These are phyloP conservation scores for Sminthopsis crassicaudata DNA, from an alignment of 2,113 vertebrate genomes.

Conservation along the genomic window DNA sequence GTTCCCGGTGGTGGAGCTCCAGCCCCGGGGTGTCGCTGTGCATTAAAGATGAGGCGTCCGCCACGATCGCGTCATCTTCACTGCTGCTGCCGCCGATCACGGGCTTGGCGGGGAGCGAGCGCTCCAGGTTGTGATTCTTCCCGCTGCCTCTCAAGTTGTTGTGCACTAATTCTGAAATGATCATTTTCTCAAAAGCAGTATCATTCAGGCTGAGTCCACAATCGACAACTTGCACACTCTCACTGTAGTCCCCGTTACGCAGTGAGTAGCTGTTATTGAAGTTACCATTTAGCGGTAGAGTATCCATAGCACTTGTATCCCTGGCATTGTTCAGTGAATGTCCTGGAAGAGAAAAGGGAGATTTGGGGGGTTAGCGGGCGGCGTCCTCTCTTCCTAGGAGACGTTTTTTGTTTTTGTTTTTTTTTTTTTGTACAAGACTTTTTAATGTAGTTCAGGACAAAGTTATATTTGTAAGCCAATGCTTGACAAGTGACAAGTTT, in stretches of 20 bases:
- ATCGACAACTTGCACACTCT: constrained; percentile 96
- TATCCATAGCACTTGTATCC: constrained; percentile 99
- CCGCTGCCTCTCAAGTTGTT: constrained; percentile 96
- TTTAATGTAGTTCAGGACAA: constrained; percentile 99
- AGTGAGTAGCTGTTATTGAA: constrained; percentile 99
- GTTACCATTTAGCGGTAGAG: constrained; percentile 99
- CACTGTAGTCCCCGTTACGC: constrained; percentile 95
- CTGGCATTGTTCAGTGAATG: constrained; percentile 99
- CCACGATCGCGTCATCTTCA: constrained; percentile 93
- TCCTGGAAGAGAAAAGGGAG: constrained; percentile 90
- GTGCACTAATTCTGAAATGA: constrained; percentile 99
- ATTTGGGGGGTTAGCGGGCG: constrained; percentile 63
- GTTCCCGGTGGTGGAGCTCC: constrained; percentile 93
- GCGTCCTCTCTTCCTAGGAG: neutral
- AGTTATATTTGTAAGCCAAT: constrained; percentile 83
- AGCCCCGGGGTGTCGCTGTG: constrained; percentile 90
- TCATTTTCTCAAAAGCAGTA: constrained; percentile 99
- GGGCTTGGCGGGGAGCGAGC: constrained; percentile 89
- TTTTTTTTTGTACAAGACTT: constrained; percentile 72
- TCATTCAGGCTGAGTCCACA: constrained; percentile 99
- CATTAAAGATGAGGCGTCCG: constrained; percentile 95
- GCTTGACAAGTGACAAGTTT: constrained; percentile 80
- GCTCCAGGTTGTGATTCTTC: constrained; percentile 95
- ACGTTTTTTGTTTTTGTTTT: constrained; percentile 26
- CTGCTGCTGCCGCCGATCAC: constrained; percentile 91